Conservation (phyloP, 1,140 invertebrate species). For the Halictus rubicundus region DNA sequence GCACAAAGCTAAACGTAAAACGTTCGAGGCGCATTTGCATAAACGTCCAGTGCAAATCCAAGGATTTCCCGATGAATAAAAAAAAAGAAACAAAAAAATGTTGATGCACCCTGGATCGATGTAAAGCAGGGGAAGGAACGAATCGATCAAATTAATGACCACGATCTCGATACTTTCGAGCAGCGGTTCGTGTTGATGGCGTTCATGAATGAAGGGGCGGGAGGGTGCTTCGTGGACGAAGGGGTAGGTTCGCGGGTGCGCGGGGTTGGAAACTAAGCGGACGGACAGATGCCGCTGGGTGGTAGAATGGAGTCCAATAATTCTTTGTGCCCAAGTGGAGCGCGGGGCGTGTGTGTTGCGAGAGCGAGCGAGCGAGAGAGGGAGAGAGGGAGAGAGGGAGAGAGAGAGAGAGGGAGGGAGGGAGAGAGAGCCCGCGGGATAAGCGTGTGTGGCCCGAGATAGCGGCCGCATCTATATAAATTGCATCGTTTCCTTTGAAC, state of each 20-base stretch:
- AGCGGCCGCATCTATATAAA: slow-evolving; percentile 47
- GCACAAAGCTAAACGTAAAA: too few species aligned
- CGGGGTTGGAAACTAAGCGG: slow-evolving; percentile 33
- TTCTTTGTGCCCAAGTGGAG: slow-evolving; percentile 57
- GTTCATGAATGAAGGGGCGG: too few species aligned
- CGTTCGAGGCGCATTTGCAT: too few species aligned
- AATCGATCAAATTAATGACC: not conserved
- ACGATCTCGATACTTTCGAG: slow-evolving; percentile 50
- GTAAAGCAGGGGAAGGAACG: not conserved
- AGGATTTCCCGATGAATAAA: too few species aligned
- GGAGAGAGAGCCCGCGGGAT: not conserved
- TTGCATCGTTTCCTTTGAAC: slow-evolving; percentile 57
- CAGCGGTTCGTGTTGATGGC: slow-evolving; percentile 43
- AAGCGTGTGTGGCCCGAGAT: slow-evolving; percentile 39
- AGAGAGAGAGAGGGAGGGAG: not conserved
- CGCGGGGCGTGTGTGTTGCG: not conserved
- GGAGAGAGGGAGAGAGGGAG: not conserved
- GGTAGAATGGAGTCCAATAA: slow-evolving; percentile 62
- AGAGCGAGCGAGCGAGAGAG: not conserved
- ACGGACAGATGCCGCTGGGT: slow-evolving; percentile 51
- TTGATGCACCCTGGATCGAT: too few species aligned
- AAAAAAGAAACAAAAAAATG: too few species aligned
- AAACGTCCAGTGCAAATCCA: too few species aligned
- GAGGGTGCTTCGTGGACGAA: not conserved
- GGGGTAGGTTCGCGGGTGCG: not conserved